A percentile compares a stretch with the other conserved stretches of the same genome.
phyloP scores from a whole-genome alignment of 2,113 vertebrate genomes.

The Cromileptes altivelis region DNA sequence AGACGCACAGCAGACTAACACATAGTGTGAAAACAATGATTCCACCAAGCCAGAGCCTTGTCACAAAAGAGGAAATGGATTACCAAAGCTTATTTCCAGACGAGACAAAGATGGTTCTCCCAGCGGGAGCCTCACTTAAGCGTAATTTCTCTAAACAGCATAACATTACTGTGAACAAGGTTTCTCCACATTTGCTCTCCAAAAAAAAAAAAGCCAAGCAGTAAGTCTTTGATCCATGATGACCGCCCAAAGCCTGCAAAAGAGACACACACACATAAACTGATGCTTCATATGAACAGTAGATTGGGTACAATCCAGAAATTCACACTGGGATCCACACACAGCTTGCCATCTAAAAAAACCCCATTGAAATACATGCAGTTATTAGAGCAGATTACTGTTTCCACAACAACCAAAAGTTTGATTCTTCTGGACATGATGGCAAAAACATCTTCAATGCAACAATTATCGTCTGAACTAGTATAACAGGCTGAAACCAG shows the following conservation, averaged over 20 bases:
- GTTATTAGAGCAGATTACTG: background rate
- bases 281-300: background rate
- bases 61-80: conserved; percentile 16
- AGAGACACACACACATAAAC: background rate
- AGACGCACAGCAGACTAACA: background rate
- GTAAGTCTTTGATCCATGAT: background rate
- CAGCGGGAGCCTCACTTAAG: background rate
- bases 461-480: background rate
- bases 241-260: background rate
- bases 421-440: background rate
- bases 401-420: background rate
- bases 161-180: background rate
- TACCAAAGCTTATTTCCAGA: conserved; percentile 13
- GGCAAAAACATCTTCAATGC: background rate
- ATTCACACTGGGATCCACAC: background rate
- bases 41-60: background rate
- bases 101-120: conserved; percentile 10
- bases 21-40: too few relatives aligned
- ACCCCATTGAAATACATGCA: background rate
- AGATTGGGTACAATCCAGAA: background rate
- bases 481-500: background rate
- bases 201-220: background rate
- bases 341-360: background rate
- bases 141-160: conserved; percentile 4
- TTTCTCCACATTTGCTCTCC: background rate